These are phyloP conservation scores for Arothron firmamentum DNA, from an alignment of 2,113 vertebrate genomes.

Conservation along the genomic window DNA sequence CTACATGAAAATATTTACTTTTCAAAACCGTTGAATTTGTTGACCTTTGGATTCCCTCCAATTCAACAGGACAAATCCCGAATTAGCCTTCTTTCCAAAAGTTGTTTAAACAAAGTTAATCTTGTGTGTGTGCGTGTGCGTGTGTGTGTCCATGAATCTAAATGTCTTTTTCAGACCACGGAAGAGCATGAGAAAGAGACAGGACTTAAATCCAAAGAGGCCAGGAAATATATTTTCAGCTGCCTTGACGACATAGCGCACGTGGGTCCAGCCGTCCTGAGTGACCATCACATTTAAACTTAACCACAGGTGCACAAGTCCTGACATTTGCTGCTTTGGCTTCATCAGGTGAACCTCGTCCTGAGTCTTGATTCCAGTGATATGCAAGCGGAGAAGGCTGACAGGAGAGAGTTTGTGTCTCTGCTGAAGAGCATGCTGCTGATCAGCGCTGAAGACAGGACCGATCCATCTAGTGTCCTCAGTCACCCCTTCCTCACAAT, in stretches of 20 bases:
- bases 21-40: too few relatives aligned
- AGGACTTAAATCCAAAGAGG: constrained; percentile 97
- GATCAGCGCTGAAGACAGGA: constrained; percentile 90
- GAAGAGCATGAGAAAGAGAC: constrained; percentile 96
- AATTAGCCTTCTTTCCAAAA: too few relatives aligned
- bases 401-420: constrained; percentile 93
- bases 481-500: constrained; percentile 95
- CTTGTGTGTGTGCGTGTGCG: too few relatives aligned
- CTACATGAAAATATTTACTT: not conserved
- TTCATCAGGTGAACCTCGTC: constrained; percentile 89
- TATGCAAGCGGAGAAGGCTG: constrained; percentile 92
- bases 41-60: too few relatives aligned
- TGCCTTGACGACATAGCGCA: constrained; percentile 95
- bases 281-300: too few relatives aligned
- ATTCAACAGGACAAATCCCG: too few relatives aligned
- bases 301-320: not conserved
- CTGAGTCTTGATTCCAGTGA: constrained; percentile 91
- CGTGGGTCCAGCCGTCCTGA: constrained; percentile 73
- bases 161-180: constrained; percentile 78
- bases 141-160: too few relatives aligned
- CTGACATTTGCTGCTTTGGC: not conserved
- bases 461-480: constrained; percentile 85
- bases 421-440: constrained; percentile 95
- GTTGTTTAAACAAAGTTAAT: not conserved
- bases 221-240: constrained; percentile 98